These are phyloP conservation scores for Abrostola triplasia DNA, from an alignment of 2,888 invertebrate species.

Conservation along the genomic window DNA sequence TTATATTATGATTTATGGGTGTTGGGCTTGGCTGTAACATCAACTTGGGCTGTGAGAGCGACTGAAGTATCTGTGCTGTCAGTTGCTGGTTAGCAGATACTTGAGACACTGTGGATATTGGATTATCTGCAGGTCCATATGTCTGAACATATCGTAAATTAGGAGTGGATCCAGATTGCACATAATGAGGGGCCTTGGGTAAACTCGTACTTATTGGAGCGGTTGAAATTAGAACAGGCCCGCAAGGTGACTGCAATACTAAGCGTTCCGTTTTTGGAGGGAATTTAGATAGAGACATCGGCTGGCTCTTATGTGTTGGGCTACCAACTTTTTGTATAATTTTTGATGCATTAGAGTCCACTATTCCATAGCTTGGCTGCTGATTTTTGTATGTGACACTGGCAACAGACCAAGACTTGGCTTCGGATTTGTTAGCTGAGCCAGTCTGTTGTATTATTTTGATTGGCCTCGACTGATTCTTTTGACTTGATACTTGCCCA, in stretches of 20 bases:
- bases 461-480: constrained; percentile 84
- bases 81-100: constrained; percentile 89
- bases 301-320: constrained; percentile 77
- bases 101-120: constrained; percentile 80
- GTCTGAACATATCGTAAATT: constrained; percentile 83
- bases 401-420: constrained; percentile 80
- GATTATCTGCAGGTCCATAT: constrained; percentile 76
- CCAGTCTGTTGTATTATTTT: constrained; percentile 88
- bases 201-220: constrained; percentile 77
- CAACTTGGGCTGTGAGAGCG: constrained; percentile 83
- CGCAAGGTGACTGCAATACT: constrained; percentile 82
- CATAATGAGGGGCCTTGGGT: constrained; percentile 85
- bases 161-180: constrained; percentile 82
- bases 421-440: constrained; percentile 77
- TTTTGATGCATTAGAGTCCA: constrained; percentile 79
- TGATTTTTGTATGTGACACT: constrained; percentile 80
- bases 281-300: constrained; percentile 73
- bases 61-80: constrained; percentile 90
- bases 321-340: constrained; percentile 85
- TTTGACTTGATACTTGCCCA: constrained; percentile 72
- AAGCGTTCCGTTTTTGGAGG: constrained; percentile 79
- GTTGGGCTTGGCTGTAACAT: constrained; percentile 73
- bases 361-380: constrained; percentile 72
- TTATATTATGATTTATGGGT: constrained; percentile 62
- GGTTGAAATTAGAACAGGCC: constrained; percentile 81